These are phyloP conservation scores for Nasonovia ribisnigri DNA, from an alignment of 2,888 invertebrate genomes.

Conservation along the genomic window DNA sequence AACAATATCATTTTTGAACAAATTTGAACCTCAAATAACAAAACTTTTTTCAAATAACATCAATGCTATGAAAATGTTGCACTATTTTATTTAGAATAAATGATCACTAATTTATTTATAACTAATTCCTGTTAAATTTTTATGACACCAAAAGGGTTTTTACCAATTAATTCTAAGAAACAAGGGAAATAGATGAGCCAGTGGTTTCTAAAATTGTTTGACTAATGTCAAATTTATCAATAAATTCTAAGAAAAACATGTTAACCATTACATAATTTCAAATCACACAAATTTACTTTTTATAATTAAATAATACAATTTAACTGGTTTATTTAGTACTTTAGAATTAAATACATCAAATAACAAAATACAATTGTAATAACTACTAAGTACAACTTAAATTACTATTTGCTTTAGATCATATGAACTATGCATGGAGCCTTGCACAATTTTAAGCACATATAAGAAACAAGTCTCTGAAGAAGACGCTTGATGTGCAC, in stretches of 20 bases:
- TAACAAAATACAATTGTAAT: background rate
- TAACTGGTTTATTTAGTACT: background rate
- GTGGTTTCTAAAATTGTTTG: conserved; percentile 1
- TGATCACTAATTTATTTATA: background rate
- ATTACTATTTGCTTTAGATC: background rate
- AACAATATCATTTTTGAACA: background rate
- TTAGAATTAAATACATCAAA: background rate
- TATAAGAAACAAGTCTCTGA: too few relatives aligned
- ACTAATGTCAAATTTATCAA: background rate
- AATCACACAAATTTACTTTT: background rate
- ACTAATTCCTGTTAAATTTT: background rate
- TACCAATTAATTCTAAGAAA: conserved; percentile 1
- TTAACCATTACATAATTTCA: background rate
- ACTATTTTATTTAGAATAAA: background rate
- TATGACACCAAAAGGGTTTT: background rate
- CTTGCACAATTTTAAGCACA: too few relatives aligned
- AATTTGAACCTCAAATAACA: background rate
- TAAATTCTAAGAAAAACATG: background rate
- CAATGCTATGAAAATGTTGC: background rate
- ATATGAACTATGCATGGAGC: too few relatives aligned
- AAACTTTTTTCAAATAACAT: background rate
- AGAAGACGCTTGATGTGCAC: too few relatives aligned
- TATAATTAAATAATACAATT: background rate
- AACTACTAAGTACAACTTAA: background rate
- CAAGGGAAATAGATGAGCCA: background rate